Conservation (phyloP, 2,113 vertebrate species). For the Petaurus breviceps region DNA sequence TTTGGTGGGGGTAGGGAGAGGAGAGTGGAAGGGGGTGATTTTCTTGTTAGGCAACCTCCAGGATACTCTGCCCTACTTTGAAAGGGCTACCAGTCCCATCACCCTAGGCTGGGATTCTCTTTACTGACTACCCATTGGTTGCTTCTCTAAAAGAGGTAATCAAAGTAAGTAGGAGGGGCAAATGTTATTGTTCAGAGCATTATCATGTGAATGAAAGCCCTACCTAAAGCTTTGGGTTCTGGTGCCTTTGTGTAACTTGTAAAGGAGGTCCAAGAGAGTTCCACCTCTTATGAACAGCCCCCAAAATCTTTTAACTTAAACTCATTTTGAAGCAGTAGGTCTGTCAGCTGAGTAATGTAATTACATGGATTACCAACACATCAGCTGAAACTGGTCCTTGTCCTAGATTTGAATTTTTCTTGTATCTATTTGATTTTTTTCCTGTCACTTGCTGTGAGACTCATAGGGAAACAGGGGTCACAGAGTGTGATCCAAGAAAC, state of each 20-base stretch:
- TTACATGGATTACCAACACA: constrained; percentile 81
- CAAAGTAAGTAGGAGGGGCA: constrained; percentile 46
- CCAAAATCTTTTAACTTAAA: constrained; percentile 79
- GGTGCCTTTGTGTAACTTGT: constrained; percentile 72
- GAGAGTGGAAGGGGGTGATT: constrained; percentile 72
- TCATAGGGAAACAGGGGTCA: background rate
- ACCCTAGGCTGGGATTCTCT: constrained; percentile 61
- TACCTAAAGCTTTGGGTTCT: constrained; percentile 73
- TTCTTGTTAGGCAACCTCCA: constrained; percentile 79
- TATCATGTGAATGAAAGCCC: constrained; percentile 80
- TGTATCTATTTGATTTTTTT: background rate
- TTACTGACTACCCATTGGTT: constrained; percentile 67
- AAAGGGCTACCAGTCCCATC: constrained; percentile 64
- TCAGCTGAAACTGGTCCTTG: constrained; percentile 72
- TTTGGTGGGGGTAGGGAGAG: background rate
- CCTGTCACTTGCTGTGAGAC: background rate
- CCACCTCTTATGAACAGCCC: constrained; percentile 79
- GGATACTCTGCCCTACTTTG: constrained; percentile 77
- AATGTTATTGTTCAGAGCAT: constrained; percentile 71
- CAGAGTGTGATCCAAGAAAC: constrained; percentile 24
- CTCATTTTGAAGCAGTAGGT: constrained; percentile 73
- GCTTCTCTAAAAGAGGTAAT: constrained; percentile 61
- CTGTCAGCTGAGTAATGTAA: constrained; percentile 81
- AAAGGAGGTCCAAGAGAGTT: constrained; percentile 78
- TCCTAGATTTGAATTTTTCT: constrained; percentile 63